Percentiles rank a stretch among this genome's conserved stretches.
These are phyloP conservation scores for Glareola pratincola DNA, from an alignment of 2,113 vertebrate genomes.

Conservation along the genomic window DNA sequence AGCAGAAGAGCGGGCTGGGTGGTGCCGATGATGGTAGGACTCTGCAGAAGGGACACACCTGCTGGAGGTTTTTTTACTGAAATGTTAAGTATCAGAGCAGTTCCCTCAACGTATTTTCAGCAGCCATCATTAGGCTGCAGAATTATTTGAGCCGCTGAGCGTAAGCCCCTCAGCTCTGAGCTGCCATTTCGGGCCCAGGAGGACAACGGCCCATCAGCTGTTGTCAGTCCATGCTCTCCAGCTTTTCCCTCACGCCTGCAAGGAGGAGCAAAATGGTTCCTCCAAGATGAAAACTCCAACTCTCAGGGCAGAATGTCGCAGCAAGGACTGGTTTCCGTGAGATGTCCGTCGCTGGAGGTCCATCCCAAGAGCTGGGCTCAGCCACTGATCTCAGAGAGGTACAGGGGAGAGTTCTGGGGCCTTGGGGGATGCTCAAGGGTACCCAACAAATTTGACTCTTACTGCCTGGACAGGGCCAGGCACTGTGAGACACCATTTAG, in stretches of 20 bases:
- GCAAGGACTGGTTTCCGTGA: not conserved
- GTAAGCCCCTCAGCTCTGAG: not conserved
- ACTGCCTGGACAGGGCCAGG: not conserved
- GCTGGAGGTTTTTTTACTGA: not conserved
- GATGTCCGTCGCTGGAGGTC: not conserved
- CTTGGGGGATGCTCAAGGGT: not conserved
- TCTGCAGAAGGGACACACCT: not conserved
- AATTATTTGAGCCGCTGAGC: not conserved
- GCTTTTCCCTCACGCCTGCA: not conserved
- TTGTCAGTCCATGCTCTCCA: not conserved
- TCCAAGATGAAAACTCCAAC: not conserved
- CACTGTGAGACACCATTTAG: not conserved
- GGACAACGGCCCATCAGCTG: not conserved
- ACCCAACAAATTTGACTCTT: not conserved
- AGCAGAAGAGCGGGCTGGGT: not conserved
- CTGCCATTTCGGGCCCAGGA: not conserved
- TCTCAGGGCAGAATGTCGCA: not conserved
- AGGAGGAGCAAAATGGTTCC: not conserved
- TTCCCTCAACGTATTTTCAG: not conserved
- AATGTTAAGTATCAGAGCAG: not conserved
- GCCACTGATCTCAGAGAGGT: not conserved
- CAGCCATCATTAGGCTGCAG: accelerated
- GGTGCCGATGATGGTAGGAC: not conserved
- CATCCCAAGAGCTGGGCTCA: not conserved
- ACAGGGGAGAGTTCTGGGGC: not conserved